Evolutionary conservation across 2,888 invertebrate species (phyloP), one percentile per base, ranked within the genome.

Genomic region (Drosophila suboccidentalis): DNA sequence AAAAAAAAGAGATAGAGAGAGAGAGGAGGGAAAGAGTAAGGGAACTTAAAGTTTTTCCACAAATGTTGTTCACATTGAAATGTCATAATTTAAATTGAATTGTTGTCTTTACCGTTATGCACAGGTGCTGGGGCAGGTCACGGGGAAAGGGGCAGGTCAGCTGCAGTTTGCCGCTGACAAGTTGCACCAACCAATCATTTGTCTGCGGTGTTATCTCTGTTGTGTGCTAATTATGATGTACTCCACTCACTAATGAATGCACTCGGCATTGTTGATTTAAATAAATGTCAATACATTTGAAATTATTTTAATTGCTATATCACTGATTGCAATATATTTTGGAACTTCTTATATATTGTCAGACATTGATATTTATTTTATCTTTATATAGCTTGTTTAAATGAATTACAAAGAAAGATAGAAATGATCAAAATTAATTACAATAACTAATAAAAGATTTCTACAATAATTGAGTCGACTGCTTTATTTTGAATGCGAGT

Each of bases 21-120:
- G 41, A 22, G 15, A 4, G 49, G 49, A 5, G 19, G 9, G 32
- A 22, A 8, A 34, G 15, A 57, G 29, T 17, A 17, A 54, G 29
- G 15, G 50, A 38, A 46, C 4, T 19, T 5, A 3, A 41, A 43
- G 55, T 44, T 44, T 44, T 61, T 66, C 34, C 22, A 58, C 36
- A 60, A 80, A 80, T 78, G 87, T 64, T 50, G 89, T 82, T 88
- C 72, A 71, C 90, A 90, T 90, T 89, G 89, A 89, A 82, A 74
- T 89, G 89, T 89, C 89, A 90, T 90, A 90, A 90, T 77, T 83
- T 41, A 55, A 79, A 81, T 87, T 86, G 81, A 89, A 82, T 86
- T 84, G 89, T 83, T 82, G 86, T 78, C 76, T 79, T 80, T 83
- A 75, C 89, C 76, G 85, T 86, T 88, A 59, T 43, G 19, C 59